phyloP scores from a whole-genome alignment of 2,888 invertebrate genomes.

The Argyresthia albistria region DNA sequence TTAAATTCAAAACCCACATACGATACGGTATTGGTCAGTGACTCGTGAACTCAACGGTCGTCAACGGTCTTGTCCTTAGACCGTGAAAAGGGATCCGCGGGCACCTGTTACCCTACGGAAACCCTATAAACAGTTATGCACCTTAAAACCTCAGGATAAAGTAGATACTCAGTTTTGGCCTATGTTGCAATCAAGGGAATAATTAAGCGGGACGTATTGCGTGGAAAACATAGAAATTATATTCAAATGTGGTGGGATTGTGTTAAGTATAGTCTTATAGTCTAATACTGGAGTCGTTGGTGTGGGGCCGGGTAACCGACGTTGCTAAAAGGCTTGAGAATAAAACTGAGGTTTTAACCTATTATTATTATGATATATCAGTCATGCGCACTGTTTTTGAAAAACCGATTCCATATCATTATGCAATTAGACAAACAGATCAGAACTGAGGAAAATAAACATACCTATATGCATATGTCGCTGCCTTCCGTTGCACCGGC shows the following conservation, averaged over 20 bases:
- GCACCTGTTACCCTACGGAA: constrained; percentile 35
- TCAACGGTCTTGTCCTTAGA: constrained; percentile 44
- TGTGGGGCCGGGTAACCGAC: no score
- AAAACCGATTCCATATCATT: no score
- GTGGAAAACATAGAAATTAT: background rate
- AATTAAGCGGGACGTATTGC: background rate
- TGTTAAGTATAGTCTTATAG: no score
- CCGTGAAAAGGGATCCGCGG: constrained; percentile 39
- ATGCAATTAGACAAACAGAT: no score
- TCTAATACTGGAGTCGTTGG: no score
- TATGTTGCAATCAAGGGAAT: background rate
- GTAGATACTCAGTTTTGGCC: background rate
- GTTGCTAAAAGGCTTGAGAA: no score
- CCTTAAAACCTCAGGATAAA: background rate
- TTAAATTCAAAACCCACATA: background rate
- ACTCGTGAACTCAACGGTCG: constrained; percentile 36
- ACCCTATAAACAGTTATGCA: constrained; percentile 5
- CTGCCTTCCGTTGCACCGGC: no score
- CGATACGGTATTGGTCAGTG: constrained; percentile 1
- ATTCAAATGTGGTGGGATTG: background rate
- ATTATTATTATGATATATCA: no score
- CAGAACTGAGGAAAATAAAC: no score
- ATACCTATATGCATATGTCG: no score
- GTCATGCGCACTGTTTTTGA: no score
- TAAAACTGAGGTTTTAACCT: no score